Conservation (phyloP, 2,113 vertebrate genomes). For the Leucosticte australis region DNA sequence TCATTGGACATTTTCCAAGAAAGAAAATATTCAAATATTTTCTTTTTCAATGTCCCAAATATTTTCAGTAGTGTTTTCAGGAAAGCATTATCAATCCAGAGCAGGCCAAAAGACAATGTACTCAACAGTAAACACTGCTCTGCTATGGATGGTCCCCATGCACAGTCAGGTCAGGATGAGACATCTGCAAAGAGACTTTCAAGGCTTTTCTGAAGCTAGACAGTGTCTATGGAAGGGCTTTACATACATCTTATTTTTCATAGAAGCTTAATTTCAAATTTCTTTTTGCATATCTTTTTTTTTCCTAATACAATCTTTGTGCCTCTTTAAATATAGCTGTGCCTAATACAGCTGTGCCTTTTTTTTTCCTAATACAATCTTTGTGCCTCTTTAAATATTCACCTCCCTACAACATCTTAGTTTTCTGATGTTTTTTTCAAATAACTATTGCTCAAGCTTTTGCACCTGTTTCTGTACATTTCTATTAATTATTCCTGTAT, state of each 20-base stretch:
- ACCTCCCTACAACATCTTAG: background rate
- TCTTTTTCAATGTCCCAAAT: background rate
- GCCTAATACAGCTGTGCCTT: no score
- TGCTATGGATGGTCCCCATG: accelerated
- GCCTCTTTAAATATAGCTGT: background rate
- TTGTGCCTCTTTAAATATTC: background rate
- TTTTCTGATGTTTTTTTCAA: background rate
- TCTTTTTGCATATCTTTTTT: background rate
- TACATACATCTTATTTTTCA: background rate
- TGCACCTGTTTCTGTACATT: background rate
- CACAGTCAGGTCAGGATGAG: background rate
- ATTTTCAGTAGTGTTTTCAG: background rate
- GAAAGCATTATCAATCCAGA: background rate
- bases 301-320: background rate
- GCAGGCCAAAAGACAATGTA: background rate
- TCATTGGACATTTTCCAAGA: background rate
- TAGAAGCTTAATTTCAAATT: background rate
- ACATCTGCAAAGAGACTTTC: background rate
- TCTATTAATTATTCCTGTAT: background rate
- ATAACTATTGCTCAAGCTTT: background rate
- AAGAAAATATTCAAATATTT: background rate
- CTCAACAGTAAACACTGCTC: background rate
- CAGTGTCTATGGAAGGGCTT: background rate
- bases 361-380: background rate
- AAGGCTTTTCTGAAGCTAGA: background rate